Evolutionary conservation across 2,113 vertebrate species (phyloP).

Genomic region (Vireo altiloquus): DNA sequence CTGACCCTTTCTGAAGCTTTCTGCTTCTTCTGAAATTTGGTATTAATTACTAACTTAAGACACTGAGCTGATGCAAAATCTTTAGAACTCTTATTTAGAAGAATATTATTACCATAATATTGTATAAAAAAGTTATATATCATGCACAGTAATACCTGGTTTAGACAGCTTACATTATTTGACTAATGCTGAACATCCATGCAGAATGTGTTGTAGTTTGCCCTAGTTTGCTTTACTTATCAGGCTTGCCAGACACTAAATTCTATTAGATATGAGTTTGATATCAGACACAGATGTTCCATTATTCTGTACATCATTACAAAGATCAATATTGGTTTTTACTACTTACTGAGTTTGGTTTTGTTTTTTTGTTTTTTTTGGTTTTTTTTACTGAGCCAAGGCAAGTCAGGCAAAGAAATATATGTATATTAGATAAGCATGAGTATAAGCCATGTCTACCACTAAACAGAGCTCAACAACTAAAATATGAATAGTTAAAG

Average conservation of each 20-base stretch:
- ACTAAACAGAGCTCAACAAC: not conserved
- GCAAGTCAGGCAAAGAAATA: not conserved
- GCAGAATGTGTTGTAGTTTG: not conserved
- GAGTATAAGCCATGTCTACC: not conserved
- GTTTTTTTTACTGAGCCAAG: not conserved
- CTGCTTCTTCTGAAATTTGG: not conserved
- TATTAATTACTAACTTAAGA: not conserved
- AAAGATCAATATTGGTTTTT: not conserved
- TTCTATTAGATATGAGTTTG: not conserved
- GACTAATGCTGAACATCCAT: not conserved
- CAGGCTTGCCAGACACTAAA: not conserved
- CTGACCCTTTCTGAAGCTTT: not conserved
- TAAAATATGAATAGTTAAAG: not conserved
- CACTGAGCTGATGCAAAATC: not conserved
- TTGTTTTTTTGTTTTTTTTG: no score
- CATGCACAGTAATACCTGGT: not conserved
- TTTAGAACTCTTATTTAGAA: not conserved
- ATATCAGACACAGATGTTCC: not conserved
- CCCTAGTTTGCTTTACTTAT: not conserved
- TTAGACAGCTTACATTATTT: not conserved
- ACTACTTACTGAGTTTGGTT: not conserved
- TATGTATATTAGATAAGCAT: not conserved
- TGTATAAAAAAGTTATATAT: not conserved
- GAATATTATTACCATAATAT: not conserved
- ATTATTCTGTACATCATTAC: not conserved